A percentile compares a stretch with the other conserved stretches of the same genome.
These are phyloP conservation scores for Brachyhypopomus occidentalis DNA, from an alignment of 2,113 vertebrate genomes.

Conservation along the genomic window DNA sequence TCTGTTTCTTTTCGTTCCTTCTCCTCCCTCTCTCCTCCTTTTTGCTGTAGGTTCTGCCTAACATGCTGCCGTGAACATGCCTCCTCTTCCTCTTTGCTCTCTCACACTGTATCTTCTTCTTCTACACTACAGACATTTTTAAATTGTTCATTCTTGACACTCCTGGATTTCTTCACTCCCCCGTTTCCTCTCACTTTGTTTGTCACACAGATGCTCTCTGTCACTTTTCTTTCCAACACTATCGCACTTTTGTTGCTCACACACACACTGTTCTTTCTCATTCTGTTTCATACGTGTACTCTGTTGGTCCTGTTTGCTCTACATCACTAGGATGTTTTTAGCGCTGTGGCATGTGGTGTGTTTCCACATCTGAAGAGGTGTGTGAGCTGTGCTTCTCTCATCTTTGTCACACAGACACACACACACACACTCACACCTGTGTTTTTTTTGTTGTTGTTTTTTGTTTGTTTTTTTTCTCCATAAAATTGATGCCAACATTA, in stretches of 20 bases:
- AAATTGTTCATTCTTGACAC: conserved; percentile 26
- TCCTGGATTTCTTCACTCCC: conserved; percentile 9
- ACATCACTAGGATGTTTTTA: conserved; percentile 37
- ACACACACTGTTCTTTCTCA: conserved; percentile 26
- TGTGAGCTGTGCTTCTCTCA: not conserved
- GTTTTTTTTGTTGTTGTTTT: not conserved
- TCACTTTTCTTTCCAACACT: not conserved
- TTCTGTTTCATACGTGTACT: not conserved
- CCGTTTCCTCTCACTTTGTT: conserved; percentile 20
- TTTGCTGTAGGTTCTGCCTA: not conserved
- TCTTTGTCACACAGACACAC: not conserved
- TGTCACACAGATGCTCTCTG: conserved; percentile 34
- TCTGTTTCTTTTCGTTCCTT: too few species aligned
- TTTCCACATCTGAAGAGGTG: conserved; percentile 7
- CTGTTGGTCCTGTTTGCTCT: not conserved
- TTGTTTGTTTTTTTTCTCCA: too few species aligned
- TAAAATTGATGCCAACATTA: not conserved
- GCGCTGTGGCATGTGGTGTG: not conserved
- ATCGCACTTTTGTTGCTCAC: conserved; percentile 16
- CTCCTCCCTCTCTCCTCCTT: too few species aligned
- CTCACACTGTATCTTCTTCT: conserved; percentile 23
- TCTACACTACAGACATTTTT: conserved; percentile 26
- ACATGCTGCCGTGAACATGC: not conserved
- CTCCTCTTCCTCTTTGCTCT: not conserved
- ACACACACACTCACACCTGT: not conserved